Evolutionary conservation across 2,797 vertebrate genomes (phyloP).

Genomic region (Clarias fuscus): DNA sequence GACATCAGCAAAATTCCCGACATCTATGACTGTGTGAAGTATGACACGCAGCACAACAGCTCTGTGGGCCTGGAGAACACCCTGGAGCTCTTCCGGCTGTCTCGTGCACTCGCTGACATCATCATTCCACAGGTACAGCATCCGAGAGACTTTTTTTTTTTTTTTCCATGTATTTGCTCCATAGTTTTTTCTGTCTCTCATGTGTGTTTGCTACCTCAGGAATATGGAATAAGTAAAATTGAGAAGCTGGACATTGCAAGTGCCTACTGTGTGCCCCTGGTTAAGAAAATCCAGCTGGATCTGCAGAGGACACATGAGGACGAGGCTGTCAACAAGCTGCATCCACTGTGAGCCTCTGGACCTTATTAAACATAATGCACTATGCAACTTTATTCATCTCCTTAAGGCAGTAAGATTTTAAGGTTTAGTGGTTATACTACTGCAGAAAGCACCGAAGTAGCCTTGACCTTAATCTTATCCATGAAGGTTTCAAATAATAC

Average conservation of each 20-base stretch:
- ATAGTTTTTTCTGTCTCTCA: background rate
- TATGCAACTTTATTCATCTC: background rate
- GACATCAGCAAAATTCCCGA: slow-evolving; percentile 91
- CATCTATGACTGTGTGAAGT: slow-evolving; percentile 89
- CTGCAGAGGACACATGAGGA: slow-evolving; percentile 90
- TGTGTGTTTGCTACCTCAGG: slow-evolving; percentile 65
- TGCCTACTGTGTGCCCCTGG: slow-evolving; percentile 86
- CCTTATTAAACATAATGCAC: background rate
- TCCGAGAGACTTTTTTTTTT: background rate
- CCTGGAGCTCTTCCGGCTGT: slow-evolving; percentile 80
- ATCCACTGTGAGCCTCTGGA: slow-evolving; percentile 81
- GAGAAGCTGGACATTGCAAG: slow-evolving; percentile 89
- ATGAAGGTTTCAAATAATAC: background rate
- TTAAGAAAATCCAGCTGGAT: slow-evolving; percentile 88
- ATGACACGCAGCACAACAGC: slow-evolving; percentile 85
- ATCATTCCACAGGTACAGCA: slow-evolving; percentile 85
- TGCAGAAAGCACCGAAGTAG: background rate
- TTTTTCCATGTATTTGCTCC: background rate
- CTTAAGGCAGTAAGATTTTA: background rate
- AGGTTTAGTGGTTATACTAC: background rate
- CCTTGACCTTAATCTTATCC: background rate
- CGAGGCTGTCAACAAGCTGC: slow-evolving; percentile 89
- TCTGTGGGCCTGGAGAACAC: slow-evolving; percentile 80
- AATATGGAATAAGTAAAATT: slow-evolving; percentile 85
- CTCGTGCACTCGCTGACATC: slow-evolving; percentile 83